Evolutionary conservation across 2,113 vertebrate species (phyloP).

Genomic region (zebrafish (Danio rerio)): GRCz12tu NC_133183.1:13035501-13036000

Average conservation of each 20-base stretch:
- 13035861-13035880: background rate
- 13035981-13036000: background rate
- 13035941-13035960: no score
- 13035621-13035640: conserved; percentile 45
- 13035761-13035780: conserved; percentile 44
- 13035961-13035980: background rate
- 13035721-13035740: conserved; percentile 36
- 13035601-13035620: conserved; percentile 19
- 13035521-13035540: background rate
- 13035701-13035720: conserved; percentile 27
- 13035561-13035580: background rate
- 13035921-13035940: no score
- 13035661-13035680: conserved; percentile 6
- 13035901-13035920: no score
- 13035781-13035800: conserved; percentile 45
- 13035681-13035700: conserved; percentile 19
- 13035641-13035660: conserved; percentile 52
- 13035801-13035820: conserved; percentile 43
- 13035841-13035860: background rate
- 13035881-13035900: background rate
- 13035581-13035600: conserved; percentile 14
- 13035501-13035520: background rate
- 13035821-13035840: background rate
- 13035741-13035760: conserved; percentile 43
- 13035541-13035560: background rate